Evolutionary conservation across 1,140 invertebrate species (phyloP).

Genomic region (Oryzaephilus surinamensis): DNA sequence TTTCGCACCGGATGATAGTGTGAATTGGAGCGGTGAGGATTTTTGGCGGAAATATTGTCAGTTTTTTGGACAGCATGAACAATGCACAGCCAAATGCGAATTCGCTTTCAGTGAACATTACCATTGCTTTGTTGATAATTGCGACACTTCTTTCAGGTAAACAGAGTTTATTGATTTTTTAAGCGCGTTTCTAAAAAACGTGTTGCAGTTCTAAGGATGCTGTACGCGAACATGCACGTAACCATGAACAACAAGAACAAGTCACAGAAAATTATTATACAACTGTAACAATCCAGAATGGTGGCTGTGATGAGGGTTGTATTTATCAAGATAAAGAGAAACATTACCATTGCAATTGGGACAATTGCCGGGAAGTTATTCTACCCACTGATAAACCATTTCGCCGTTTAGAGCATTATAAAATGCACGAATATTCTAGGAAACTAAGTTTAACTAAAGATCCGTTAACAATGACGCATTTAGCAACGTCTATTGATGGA

Average conservation of each 20-base stretch:
- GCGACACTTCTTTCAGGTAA: constrained; percentile 56
- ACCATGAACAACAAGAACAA: constrained; percentile 77
- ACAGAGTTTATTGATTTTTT: background rate
- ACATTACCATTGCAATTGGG: constrained; percentile 83
- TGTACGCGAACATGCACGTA: constrained; percentile 72
- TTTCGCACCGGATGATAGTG: constrained; percentile 20
- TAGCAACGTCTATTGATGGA: constrained; percentile 67
- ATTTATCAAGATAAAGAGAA: constrained; percentile 66
- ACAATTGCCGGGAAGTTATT: constrained; percentile 77
- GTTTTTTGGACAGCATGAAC: constrained; percentile 43
- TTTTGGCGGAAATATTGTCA: constrained; percentile 52
- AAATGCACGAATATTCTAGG: constrained; percentile 63
- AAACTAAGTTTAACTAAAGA: constrained; percentile 44
- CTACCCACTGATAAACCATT: constrained; percentile 75
- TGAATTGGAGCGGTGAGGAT: constrained; percentile 36
- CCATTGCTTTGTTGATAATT: constrained; percentile 61
- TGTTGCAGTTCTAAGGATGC: constrained; percentile 58
- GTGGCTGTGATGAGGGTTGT: constrained; percentile 58
- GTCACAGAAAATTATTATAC: constrained; percentile 72
- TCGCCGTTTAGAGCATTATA: constrained; percentile 78
- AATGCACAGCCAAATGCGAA: constrained; percentile 52
- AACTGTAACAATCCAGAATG: constrained; percentile 47
- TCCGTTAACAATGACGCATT: constrained; percentile 48
- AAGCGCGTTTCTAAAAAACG: too few species aligned
- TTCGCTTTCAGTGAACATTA: constrained; percentile 65